A percentile compares a stretch with the other conserved stretches of the same genome.
phyloP scores from a whole-genome alignment of 2,113 vertebrate species.

The Coreoperca whiteheadi region DNA sequence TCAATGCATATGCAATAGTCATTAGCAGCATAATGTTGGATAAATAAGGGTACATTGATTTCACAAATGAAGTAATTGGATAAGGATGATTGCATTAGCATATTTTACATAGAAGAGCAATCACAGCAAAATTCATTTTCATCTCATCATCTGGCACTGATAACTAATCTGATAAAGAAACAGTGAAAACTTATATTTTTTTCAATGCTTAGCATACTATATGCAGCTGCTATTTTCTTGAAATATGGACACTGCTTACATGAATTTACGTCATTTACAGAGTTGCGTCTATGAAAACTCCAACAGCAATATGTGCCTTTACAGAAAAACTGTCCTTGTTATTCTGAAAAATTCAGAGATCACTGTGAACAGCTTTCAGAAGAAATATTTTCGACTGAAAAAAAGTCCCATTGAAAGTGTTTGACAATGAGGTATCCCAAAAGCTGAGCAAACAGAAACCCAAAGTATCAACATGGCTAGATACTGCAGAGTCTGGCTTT shows the following conservation, averaged over 20 bases:
- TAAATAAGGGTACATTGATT: constrained; percentile 75
- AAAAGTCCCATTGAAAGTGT: background rate
- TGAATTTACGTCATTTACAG: background rate
- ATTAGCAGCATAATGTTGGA: constrained; percentile 71
- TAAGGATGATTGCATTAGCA: constrained; percentile 78
- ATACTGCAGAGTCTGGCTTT: background rate
- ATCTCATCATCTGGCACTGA: constrained; percentile 69
- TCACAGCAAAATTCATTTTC: constrained; percentile 65
- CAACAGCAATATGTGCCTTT: background rate
- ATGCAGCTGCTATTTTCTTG: background rate
- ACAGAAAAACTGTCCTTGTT: background rate
- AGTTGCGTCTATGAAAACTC: background rate
- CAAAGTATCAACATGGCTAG: background rate
- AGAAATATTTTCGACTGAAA: background rate
- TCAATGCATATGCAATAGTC: constrained; percentile 60
- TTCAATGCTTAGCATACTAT: background rate
- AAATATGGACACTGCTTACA: background rate
- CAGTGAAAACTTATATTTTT: constrained; percentile 15
- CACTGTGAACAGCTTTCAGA: background rate
- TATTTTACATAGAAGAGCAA: constrained; percentile 64
- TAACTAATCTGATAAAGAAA: constrained; percentile 58
- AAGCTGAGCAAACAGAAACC: background rate
- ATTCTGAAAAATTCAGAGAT: background rate
- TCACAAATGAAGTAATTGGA: constrained; percentile 77
- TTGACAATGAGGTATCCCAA: background rate